Evolutionary conservation across 1,140 invertebrate genomes (phyloP).

Genomic region (Drosophila bifasciata): DNA sequence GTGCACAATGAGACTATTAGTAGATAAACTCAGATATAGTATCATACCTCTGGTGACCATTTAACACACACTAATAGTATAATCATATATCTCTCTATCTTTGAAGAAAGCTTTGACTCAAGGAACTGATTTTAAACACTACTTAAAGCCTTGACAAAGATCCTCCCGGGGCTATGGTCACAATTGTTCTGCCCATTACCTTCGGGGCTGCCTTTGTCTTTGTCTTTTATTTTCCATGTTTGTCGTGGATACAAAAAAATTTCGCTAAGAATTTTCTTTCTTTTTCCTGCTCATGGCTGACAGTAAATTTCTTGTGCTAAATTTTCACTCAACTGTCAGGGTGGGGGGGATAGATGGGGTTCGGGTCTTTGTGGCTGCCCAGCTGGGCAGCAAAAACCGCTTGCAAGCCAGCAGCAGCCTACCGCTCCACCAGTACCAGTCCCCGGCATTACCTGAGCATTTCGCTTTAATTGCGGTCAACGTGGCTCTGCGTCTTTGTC

Average conservation of each 20-base stretch:
- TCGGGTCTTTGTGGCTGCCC: slow-evolving; percentile 43
- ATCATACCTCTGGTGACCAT: no score
- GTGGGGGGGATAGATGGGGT: slow-evolving; percentile 34
- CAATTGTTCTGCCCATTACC: slow-evolving; percentile 36
- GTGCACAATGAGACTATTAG: slow-evolving; percentile 48
- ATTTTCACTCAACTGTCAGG: slow-evolving; percentile 74
- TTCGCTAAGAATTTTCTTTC: slow-evolving; percentile 21
- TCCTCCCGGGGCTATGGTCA: slow-evolving; percentile 19
- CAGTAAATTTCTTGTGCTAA: slow-evolving; percentile 68
- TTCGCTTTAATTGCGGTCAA: slow-evolving; percentile 76
- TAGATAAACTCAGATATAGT: slow-evolving; percentile 50
- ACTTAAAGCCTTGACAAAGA: no score
- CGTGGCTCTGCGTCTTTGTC: slow-evolving; percentile 70
- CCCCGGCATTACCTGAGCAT: slow-evolving; percentile 47
- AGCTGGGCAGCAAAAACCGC: slow-evolving; percentile 39
- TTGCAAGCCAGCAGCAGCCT: slow-evolving; percentile 18
- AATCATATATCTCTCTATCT: no score
- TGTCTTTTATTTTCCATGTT: slow-evolving; percentile 30
- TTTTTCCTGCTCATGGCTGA: slow-evolving; percentile 48
- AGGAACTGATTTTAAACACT: no score
- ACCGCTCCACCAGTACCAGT: not conserved
- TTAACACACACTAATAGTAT: no score
- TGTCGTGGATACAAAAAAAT: slow-evolving; percentile 33
- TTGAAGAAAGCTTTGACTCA: no score
- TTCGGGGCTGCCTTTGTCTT: slow-evolving; percentile 41